Base-by-base conservation (phyloP, 2,113 vertebrate species). In the Cololabis saira region DNA sequence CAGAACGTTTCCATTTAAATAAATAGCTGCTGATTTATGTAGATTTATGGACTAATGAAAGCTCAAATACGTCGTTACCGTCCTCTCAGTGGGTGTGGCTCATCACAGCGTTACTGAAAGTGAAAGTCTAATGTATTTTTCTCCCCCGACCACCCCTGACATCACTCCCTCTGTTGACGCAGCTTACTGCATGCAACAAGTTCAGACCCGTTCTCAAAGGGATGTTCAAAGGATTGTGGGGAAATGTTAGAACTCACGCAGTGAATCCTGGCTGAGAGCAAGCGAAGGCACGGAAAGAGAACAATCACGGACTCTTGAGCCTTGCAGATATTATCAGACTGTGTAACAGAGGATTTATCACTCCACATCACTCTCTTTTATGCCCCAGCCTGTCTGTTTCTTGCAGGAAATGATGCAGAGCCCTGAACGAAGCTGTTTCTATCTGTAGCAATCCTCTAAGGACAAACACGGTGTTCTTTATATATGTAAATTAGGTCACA, bases 101-200 rank as follows among this genome's bases (percentile, higher is more conserved):
- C 44, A 74, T 30, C 56, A 17, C 59, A 65, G 47, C 16, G 33
- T 37, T 19, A 10, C 37, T 67, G 21, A 5, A 37, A 58, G 64
- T 61, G 59, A 14, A 57, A 43, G 48, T 55, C 54, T 53, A 19
- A 59, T 71, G 52, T 62, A 14, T 49, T 52, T 21, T 24, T 16
- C 47, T 50, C 40, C 50, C 58, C 27, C 8, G n/a, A 22, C 68
- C 24, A 41, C 24, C 53, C 4, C 59, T 27, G 44, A 52, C 50
- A 18, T n/a, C 12, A 4, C 55, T 41, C 16, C 49, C 59, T 61
- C 62, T 50, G 42, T 2, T 37, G 21, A 58, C 44, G 18, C 19
- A 27, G 52, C n/a, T 33, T 48, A 14, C 53, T 27, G 19, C 27
- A 45, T 55, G 74, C 68, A 80, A 82, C 72, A 79, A 54, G 71